Percentiles rank a stretch among this genome's conserved stretches.
These are phyloP conservation scores for Mesocricetus auratus DNA, from an alignment of 2,113 vertebrate genomes.

Conservation along the genomic window DNA sequence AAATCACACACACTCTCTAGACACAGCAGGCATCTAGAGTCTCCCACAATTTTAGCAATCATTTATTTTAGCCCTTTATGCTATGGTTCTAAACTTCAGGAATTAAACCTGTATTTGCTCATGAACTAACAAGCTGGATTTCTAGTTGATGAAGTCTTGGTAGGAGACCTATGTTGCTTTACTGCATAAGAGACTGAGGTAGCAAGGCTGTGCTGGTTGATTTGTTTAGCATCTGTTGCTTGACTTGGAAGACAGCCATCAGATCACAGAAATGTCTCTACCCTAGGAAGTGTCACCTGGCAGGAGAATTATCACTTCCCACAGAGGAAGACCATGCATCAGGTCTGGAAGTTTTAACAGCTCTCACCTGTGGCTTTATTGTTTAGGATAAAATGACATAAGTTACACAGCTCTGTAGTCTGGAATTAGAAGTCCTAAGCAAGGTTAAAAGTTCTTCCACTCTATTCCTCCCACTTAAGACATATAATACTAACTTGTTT, in stretches of 20 bases:
- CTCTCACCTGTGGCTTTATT: not conserved
- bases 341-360: not conserved
- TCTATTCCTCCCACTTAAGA: not conserved
- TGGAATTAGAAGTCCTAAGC: not conserved
- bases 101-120: not conserved
- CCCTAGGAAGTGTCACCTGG: not conserved
- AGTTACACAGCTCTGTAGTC: not conserved
- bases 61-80: not conserved
- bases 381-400: not conserved
- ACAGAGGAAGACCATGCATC: not conserved
- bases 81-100: not conserved
- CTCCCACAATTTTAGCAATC: not conserved
- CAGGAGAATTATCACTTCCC: conserved; percentile 17
- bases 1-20: not conserved
- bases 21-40: not conserved
- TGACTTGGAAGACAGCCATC: not conserved
- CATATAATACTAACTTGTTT: not conserved
- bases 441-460: not conserved
- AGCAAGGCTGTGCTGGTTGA: not conserved
- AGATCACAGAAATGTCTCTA: not conserved
- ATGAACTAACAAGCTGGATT: not conserved
- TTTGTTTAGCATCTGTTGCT: not conserved
- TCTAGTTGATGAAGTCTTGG: not conserved
- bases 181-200: not conserved
- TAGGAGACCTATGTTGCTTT: not conserved